Conservation (phyloP, 2,888 invertebrate genomes). For the Catocala sponsa region DNA sequence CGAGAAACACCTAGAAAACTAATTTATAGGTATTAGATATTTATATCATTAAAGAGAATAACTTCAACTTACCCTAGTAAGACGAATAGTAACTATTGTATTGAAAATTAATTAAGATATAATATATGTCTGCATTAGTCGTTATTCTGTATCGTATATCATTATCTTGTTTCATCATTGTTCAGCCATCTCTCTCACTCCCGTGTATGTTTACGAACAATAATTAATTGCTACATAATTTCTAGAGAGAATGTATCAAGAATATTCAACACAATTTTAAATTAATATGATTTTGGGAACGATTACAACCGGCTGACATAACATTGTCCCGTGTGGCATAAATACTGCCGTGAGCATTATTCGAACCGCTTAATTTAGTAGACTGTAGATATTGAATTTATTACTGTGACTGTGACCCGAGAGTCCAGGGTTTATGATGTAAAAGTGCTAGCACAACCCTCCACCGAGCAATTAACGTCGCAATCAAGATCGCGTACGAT, state of each 20-base stretch:
- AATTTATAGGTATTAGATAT: no score
- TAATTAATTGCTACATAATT: no score
- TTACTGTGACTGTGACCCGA: conserved; percentile 42
- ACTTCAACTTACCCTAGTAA: no score
- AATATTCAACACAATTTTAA: background rate
- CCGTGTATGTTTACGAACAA: no score
- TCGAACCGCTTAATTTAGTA: conserved; percentile 62
- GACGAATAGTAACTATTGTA: no score
- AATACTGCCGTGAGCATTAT: conserved; percentile 58
- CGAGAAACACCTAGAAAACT: no score
- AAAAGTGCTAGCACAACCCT: conserved; percentile 39
- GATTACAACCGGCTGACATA: conserved; percentile 34
- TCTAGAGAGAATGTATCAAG: background rate
- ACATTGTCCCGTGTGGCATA: conserved; percentile 27
- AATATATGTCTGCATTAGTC: no score
- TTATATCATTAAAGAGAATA: no score
- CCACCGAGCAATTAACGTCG: conserved; percentile 70
- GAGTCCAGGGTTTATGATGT: conserved; percentile 29
- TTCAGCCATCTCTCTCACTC: no score
- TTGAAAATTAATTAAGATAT: no score
- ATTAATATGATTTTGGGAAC: conserved; percentile 1
- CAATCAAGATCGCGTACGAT: conserved; percentile 72
- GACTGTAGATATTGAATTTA: conserved; percentile 54
- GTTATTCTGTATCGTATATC: no score
- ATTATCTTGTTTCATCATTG: no score